phyloP scores from a whole-genome alignment of 2,113 vertebrate species.

The Callipepla squamata region DNA sequence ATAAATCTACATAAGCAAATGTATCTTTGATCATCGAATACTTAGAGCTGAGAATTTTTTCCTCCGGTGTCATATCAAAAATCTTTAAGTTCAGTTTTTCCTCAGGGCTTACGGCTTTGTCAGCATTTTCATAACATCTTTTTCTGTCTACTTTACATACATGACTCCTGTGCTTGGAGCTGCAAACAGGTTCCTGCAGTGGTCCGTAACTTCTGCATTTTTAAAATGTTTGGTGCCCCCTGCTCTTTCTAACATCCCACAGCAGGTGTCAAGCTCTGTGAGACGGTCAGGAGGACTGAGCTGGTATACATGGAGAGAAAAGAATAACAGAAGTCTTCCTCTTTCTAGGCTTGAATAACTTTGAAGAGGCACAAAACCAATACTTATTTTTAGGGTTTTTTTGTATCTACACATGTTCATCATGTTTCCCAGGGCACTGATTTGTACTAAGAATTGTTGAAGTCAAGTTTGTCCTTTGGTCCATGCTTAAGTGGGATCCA shows the following conservation, averaged over 20 bases:
- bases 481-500: background rate
- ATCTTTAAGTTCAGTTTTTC: background rate
- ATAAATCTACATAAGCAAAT: background rate
- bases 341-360: background rate
- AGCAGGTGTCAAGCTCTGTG: background rate
- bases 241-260: background rate
- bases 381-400: background rate
- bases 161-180: background rate
- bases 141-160: background rate
- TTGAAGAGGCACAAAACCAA: constrained; percentile 22
- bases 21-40: background rate
- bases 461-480: background rate
- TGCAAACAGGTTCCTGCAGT: background rate
- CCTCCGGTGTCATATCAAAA: background rate
- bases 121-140: background rate
- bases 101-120: background rate
- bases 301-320: background rate
- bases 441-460: constrained; percentile 3
- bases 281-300: constrained; percentile 1
- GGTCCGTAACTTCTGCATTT: background rate
- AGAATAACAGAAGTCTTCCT: background rate
- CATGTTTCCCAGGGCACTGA: background rate
- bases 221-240: background rate
- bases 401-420: background rate
- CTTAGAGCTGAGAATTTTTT: background rate